Conservation (phyloP, 2,113 vertebrate species). For the Microcebus griseorufus region DNA sequence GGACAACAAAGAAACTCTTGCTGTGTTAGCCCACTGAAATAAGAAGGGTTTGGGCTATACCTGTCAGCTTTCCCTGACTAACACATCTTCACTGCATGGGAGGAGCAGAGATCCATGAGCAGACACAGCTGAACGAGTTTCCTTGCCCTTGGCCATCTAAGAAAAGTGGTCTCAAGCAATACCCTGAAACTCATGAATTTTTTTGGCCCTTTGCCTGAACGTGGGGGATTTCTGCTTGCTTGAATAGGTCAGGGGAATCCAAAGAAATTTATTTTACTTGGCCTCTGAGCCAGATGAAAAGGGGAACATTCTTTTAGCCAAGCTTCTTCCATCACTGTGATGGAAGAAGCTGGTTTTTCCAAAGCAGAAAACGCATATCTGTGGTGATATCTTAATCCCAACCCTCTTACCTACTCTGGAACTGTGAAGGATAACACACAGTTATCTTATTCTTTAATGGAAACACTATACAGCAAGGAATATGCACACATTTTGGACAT, state of each 20-base stretch:
- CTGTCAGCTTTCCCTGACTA: too few relatives aligned
- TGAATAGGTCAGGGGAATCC: not conserved
- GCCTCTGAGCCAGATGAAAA: not conserved
- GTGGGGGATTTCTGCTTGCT: not conserved
- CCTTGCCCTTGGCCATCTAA: not conserved
- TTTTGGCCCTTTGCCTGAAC: not conserved
- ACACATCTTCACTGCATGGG: not conserved
- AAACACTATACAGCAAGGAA: not conserved
- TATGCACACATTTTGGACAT: not conserved
- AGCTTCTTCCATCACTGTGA: not conserved
- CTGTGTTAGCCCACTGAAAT: not conserved
- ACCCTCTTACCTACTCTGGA: not conserved
- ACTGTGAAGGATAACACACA: not conserved
- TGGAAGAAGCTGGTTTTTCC: not conserved
- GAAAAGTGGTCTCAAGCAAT: not conserved
- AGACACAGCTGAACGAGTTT: not conserved
- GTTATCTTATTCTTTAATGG: not conserved
- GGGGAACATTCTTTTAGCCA: not conserved
- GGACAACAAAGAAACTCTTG: too few relatives aligned
- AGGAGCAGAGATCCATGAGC: not conserved
- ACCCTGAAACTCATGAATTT: not conserved
- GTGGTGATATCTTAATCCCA: too few relatives aligned
- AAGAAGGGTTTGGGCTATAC: not conserved
- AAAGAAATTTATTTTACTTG: not conserved
- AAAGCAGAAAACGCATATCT: not conserved